Conservation (phyloP, 2,113 vertebrate genomes). For the Pterocles orientalis region DNA sequence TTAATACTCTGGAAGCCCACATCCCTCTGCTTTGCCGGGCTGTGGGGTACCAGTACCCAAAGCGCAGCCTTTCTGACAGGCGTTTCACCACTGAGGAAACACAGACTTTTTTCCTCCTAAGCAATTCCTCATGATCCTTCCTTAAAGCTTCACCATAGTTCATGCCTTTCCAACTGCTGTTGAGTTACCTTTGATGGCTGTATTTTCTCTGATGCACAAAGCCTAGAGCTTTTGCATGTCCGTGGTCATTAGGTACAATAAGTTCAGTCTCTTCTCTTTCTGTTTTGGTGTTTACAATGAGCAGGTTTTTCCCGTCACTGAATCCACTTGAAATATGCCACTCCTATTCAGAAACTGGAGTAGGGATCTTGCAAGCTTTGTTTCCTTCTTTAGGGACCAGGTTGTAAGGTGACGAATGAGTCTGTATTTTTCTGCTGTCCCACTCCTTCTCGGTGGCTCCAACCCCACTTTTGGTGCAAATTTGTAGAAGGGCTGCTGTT, state of each 20-base stretch:
- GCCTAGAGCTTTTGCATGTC: neutral
- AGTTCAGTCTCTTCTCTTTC: neutral
- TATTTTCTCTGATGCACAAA: neutral
- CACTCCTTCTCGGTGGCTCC: neutral
- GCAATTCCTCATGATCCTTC: neutral
- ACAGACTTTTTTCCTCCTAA: neutral
- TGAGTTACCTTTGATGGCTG: neutral
- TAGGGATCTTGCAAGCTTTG: neutral
- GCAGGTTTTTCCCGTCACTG: neutral
- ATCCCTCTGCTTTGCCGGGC: neutral
- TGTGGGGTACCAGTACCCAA: neutral
- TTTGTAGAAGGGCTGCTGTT: neutral
- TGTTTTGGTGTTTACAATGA: neutral
- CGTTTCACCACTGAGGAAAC: neutral
- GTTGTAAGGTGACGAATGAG: neutral
- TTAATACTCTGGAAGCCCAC: neutral
- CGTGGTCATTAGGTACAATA: accelerated
- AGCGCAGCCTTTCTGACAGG: neutral
- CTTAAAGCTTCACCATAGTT: neutral
- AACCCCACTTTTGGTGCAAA: neutral
- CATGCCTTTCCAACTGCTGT: neutral
- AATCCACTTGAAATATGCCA: neutral
- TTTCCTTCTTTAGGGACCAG: neutral
- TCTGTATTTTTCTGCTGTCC: neutral
- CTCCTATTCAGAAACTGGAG: neutral